Evolutionary conservation across 1,140 invertebrate species (phyloP).

Genomic region (Protaetia brevitarsis): DNA sequence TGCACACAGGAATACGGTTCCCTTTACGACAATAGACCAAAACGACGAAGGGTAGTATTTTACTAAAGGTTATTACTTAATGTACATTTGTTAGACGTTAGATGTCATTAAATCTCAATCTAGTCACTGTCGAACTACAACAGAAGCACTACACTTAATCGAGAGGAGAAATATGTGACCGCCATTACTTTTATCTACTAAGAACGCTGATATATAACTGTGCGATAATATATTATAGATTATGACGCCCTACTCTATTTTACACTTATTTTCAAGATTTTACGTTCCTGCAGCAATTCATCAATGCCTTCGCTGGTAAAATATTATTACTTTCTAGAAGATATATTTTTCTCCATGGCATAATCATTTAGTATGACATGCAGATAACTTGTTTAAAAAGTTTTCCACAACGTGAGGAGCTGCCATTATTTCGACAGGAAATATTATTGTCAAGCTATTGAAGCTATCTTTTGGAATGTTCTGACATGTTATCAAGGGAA

Average conservation of each 20-base stretch:
- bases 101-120: background rate
- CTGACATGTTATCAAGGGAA: no score
- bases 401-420: no score
- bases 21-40: no score
- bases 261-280: constrained; percentile 6
- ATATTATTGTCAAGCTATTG: no score
- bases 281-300: background rate
- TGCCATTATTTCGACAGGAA: no score
- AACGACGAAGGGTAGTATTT: background rate
- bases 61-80: background rate
- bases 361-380: no score
- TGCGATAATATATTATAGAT: background rate
- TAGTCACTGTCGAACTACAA: background rate
- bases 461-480: no score
- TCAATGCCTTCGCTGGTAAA: background rate
- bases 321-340: background rate
- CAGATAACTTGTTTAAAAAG: no score
- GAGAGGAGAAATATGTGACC: constrained; percentile 10
- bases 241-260: background rate
- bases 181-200: background rate
- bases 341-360: no score
- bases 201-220: background rate
- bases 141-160: background rate
- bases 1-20: background rate
- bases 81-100: background rate